Percentiles rank a stretch among this genome's conserved stretches.
These are phyloP conservation scores for Tetranychus piercei DNA, from an alignment of 2,888 invertebrate genomes.

Conservation along the genomic window DNA sequence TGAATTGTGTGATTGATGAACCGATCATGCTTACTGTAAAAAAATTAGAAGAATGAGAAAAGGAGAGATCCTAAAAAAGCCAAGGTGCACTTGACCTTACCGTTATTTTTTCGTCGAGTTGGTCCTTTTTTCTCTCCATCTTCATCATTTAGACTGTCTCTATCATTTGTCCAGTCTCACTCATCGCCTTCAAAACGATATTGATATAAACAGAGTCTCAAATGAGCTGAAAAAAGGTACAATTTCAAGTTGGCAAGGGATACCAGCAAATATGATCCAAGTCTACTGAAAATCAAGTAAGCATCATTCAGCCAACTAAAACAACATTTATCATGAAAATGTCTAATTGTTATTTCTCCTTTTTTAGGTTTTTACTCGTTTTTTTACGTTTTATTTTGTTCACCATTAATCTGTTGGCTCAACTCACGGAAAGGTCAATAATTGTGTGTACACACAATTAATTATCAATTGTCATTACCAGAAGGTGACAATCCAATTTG, in stretches of 20 bases:
- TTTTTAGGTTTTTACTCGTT: not conserved
- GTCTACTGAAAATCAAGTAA: no score
- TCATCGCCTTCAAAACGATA: not conserved
- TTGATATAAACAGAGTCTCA: not conserved
- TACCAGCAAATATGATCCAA: no score
- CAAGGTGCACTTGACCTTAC: not conserved
- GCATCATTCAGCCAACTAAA: not conserved
- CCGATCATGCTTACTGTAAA: not conserved
- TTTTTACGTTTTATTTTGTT: not conserved
- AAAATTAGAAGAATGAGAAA: not conserved
- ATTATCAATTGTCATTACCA: not conserved
- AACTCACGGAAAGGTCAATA: no score
- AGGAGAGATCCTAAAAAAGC: not conserved
- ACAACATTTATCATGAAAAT: not conserved
- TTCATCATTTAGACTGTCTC: not conserved
- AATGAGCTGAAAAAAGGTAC: not conserved
- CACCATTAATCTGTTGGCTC: not conserved
- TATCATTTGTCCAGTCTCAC: not conserved
- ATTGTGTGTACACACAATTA: not conserved
- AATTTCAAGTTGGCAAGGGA: no score
- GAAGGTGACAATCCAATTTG: not conserved
- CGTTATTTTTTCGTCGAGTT: not conserved
- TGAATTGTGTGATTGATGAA: slow-evolving; percentile 1
- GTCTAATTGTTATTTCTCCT: not conserved
- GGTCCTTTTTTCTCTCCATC: no score